phyloP scores from a whole-genome alignment of 2,113 vertebrate genomes.

The Hippopotamus amphibius region DNA sequence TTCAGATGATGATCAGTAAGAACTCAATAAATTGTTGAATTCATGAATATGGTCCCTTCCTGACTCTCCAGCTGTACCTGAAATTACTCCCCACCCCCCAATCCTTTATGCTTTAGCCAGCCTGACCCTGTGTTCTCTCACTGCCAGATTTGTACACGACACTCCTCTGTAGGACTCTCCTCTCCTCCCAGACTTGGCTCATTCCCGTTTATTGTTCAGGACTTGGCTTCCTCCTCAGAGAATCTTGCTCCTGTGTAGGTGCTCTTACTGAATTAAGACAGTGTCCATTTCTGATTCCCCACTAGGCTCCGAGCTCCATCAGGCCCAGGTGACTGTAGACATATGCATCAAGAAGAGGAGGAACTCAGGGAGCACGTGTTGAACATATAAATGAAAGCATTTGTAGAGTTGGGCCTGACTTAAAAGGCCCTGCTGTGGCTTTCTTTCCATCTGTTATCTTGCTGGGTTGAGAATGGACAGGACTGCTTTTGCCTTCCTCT shows the following conservation, averaged over 20 bases:
- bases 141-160: background rate
- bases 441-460: background rate
- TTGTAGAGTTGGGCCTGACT: background rate
- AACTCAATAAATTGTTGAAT: background rate
- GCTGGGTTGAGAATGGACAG: background rate
- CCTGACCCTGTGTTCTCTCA: background rate
- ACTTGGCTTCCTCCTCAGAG: background rate
- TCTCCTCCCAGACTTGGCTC: background rate
- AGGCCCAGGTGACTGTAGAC: background rate
- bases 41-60: background rate
- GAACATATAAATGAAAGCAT: background rate
- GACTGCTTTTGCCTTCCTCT: background rate
- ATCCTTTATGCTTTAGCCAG: background rate
- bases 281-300: background rate
- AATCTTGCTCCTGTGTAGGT: background rate
- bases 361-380: background rate
- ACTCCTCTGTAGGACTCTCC: background rate
- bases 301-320: background rate
- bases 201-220: background rate
- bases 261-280: background rate
- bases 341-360: background rate
- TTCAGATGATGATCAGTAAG: background rate
- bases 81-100: background rate
- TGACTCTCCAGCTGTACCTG: background rate
- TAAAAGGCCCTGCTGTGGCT: background rate